These are phyloP conservation scores for Nothocercus julius DNA, from an alignment of 2,113 vertebrate genomes.

Conservation along the genomic window DNA sequence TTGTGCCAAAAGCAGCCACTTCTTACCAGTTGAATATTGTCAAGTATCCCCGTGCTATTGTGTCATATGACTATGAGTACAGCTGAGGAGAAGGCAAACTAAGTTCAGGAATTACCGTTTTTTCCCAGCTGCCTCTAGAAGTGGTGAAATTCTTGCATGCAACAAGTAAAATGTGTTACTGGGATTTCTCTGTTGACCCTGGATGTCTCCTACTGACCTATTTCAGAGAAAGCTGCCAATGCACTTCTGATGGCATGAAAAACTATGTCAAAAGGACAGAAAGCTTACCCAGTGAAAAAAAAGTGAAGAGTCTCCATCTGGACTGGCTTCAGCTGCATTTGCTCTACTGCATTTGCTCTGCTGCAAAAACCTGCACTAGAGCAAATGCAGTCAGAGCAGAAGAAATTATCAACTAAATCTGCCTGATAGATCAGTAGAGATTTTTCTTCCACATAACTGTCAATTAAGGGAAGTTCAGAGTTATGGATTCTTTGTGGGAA, in stretches of 20 bases:
- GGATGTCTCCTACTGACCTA: not conserved
- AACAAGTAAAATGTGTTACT: not conserved
- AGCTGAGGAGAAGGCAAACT: not conserved
- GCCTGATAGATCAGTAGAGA: not conserved
- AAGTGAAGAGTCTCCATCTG: not conserved
- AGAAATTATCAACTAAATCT: not conserved
- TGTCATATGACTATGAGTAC: not conserved
- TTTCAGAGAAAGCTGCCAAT: not conserved
- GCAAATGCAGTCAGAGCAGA: not conserved
- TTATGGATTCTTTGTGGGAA: not conserved
- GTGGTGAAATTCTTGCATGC: not conserved
- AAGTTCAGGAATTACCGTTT: not conserved
- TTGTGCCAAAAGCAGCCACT: not conserved
- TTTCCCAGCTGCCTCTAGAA: not conserved
- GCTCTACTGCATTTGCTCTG: not conserved
- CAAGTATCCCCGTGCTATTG: not conserved
- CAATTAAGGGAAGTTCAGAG: not conserved
- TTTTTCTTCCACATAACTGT: not conserved
- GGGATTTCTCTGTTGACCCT: not conserved
- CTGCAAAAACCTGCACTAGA: not conserved
- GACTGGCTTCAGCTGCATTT: not conserved
- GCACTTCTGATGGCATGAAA: not conserved
- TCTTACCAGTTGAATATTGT: not conserved
- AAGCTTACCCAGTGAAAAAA: not conserved
- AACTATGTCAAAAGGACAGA: not conserved